Base-by-base conservation (phyloP, 2,797 vertebrate species). In the Acanthurus tractus region DNA sequence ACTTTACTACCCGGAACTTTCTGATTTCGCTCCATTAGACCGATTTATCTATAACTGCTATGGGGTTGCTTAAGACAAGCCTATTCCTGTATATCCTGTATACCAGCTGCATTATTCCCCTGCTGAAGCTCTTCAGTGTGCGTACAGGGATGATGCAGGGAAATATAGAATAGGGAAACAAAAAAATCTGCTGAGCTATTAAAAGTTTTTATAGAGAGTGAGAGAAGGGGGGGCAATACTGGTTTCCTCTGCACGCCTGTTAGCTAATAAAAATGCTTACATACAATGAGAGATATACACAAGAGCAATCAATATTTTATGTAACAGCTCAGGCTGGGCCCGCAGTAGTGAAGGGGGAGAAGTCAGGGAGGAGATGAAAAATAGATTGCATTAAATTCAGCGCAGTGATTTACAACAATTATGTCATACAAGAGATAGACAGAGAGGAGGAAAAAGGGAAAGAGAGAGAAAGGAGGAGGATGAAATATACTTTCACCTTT, bases 301-400 rank as follows among this genome's bases (percentile, higher is more conserved):
- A 81, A 87, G 82, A 76, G 84, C 85, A 89, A 94, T 95, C 93
- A 94, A 96, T 95, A 95, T 94, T 96, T 93, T 84, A 93, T 94
- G 88, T 87, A 94, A 90, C 90, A 79, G 81, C 85, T 85, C 69
- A 69, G 86, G 86, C 83, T 65, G 78, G 79, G 76, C 55, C 87
- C 69, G 75, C 72, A 85, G 63, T 68, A 63, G n/a, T 20, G 79
- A 65, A 72, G 40, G 59, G 57, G 74, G 82, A 63, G 69, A 79
- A 78, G 78, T 67, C 74, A 61, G 17, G 61, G 77, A 84, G 74
- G 74, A 88, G 91, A 92, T 70, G 65, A 76, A 83, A 88, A 91
- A 90, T 90, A 91, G 82, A 93, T 92, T 17, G 63, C 84, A 79
- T 88, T 84, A 91, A 93, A 93, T 89, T 74, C 79, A 77, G 53